phyloP scores from a whole-genome alignment of 2,888 invertebrate genomes.

The Cyrtodaria siliqua region DNA sequence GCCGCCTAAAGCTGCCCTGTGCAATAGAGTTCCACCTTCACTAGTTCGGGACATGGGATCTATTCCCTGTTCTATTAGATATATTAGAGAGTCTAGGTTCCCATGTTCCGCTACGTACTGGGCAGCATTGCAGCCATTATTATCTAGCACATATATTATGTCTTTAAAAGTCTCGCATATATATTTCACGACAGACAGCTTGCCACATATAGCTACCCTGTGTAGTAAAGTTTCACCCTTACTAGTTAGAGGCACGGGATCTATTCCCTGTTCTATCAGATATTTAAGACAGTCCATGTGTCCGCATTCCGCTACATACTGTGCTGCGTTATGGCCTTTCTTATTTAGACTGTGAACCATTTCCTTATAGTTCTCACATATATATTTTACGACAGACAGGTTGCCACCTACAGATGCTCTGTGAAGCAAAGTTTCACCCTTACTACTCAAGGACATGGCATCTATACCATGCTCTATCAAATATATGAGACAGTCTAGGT shows the following conservation, averaged over 20 bases:
- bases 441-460: no score
- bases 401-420: conserved; percentile 43
- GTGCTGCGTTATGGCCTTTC: conserved; percentile 44
- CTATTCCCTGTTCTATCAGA: conserved; percentile 32
- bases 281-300: conserved; percentile 37
- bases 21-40: no score
- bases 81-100: no score
- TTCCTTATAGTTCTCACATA: conserved; percentile 41
- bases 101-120: no score
- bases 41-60: no score
- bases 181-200: no score
- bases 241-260: conserved; percentile 30
- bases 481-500: conserved; percentile 35
- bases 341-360: conserved; percentile 29
- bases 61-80: no score
- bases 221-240: conserved; percentile 50
- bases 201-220: conserved; percentile 41
- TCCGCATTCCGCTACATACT: conserved; percentile 54
- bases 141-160: no score
- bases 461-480: conserved; percentile 21
- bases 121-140: no score
- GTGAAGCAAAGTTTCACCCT: no score
- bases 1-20: no score
- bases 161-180: no score
- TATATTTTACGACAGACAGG: conserved; percentile 31